Evolutionary conservation across 2,888 invertebrate species (phyloP), one percentile per base, ranked within the genome.

Genomic region (Pseudococcus jackbeardsleyi): DNA sequence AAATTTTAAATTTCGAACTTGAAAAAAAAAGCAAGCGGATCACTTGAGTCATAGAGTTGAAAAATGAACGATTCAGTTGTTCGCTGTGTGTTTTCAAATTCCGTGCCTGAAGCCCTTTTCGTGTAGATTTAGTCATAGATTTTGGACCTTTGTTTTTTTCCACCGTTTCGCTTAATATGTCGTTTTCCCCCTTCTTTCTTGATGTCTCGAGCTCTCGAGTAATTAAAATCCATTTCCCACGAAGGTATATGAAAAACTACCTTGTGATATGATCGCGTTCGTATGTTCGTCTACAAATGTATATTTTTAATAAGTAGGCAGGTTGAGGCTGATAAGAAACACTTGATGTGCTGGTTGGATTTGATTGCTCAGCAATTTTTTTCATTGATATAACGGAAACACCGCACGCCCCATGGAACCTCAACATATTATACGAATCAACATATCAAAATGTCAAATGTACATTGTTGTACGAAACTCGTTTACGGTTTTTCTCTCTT

Each of bases 391-490:
- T 72, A 72, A 72, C 68, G 68, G 68, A 72, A 72, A 72, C 68
- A 12, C 68, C 68, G 68, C 33, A 33, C 68, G 33, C 68, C 26
- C 68, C 15, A 33, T 33, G 33, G 26, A 72, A 33, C 68, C 68
- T 33, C 26, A 33, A 33, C 26, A 33, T 15, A 33, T 72, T 12
- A 22, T 33, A 72, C 22, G 68, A 72, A 72, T 72, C 68, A 72
- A 72, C 68, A 33, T 72, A 72, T 72, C 68, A 72, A 72, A 72
- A 72, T 72, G 68, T 72, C 68, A 72, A 72, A 33, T 72, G 68
- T 72, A 72, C 68, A 72, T 72, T 72, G 68, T 72, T 72, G 68
- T 33, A 12, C 33, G 33, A 33, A 72, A 72, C 68, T 72, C 68
- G 68, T 72, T 72, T 72, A 72, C 26, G 33, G 26, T 26, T 72